Base-by-base conservation (phyloP, 2,888 invertebrate genomes). In the Tyria jacobaeae region DNA sequence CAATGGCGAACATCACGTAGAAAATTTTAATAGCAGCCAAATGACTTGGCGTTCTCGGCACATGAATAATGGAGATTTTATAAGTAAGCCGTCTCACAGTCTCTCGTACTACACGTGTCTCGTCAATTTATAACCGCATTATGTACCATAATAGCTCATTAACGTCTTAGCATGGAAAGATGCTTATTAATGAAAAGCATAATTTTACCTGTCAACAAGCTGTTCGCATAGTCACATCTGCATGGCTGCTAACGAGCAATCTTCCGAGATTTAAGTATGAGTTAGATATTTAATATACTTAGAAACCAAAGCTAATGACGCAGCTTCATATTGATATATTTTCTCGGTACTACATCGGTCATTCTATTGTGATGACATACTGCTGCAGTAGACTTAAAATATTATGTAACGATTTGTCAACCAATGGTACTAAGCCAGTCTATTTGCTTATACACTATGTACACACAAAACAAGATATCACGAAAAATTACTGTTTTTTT, bases 21-120 rank as follows among this genome's bases (percentile, higher is more conserved):
- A 68, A 76, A 79, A 84, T 80, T 81, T 79, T 83, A 82, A 84
- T 81, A 72, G 76, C 73, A 31, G 51, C 62, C 67, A 70, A 73
- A 75, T 81, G 81, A 83, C 78, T 78, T 57, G 47, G 72, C 79
- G 70, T 76, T 78, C 75, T 70, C 58, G 60, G 65, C 67, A 56
- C 53, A 64, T 66, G 70, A 75, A 70, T 75, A 75, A 77, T 73
- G 71, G 64, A 75, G 62, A 68, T 35, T 52, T 58, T 62, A 71
- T 68, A 60, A 66, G 73, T 69, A 75, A 75, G 69, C 49, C 60
- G 50, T 64, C 70, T 68, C 59, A 47, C 62, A 70, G 73, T 49
- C 25, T 25, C 53, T 34, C 64, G 54, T 76, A 52, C 62, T 63
- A 73, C 66, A 76, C 71, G 74, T 66, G 66, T 76, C 61, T 57